Evolutionary conservation across 2,113 vertebrate species (phyloP).

Genomic region (Uria aalge): DNA sequence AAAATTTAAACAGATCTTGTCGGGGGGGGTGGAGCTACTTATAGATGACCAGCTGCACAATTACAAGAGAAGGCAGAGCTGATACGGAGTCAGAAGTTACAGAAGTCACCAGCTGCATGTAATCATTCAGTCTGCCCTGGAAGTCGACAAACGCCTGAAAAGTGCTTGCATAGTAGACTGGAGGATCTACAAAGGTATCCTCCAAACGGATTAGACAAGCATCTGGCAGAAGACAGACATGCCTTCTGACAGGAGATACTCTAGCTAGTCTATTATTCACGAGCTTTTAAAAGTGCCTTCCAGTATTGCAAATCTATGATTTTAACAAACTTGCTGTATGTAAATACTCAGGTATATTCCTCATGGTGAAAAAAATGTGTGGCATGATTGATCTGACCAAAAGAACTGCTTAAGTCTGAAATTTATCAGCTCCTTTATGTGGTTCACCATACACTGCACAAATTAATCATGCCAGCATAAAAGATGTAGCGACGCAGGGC

Average conservation of each 20-base stretch:
- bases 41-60: not conserved
- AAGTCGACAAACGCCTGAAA: not conserved
- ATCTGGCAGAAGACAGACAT: not conserved
- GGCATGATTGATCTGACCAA: not conserved
- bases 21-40: not conserved
- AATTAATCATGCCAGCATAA: not conserved
- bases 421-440: not conserved
- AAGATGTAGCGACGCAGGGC: rapidly evolving
- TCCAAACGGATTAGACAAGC: not conserved
- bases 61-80: not conserved
- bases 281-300: not conserved
- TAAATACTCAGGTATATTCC: not conserved
- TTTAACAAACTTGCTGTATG: not conserved
- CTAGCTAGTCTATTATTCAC: not conserved
- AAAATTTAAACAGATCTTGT: not conserved
- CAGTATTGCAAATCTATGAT: not conserved
- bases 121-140: not conserved
- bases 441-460: not conserved
- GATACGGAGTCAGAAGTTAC: not conserved
- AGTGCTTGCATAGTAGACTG: not conserved
- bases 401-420: not conserved
- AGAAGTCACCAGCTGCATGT: not conserved
- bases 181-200: not conserved
- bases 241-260: not conserved
- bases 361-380: not conserved